Evolutionary conservation across 2,797 vertebrate genomes (phyloP).

Genomic region (Avahi laniger): DNA sequence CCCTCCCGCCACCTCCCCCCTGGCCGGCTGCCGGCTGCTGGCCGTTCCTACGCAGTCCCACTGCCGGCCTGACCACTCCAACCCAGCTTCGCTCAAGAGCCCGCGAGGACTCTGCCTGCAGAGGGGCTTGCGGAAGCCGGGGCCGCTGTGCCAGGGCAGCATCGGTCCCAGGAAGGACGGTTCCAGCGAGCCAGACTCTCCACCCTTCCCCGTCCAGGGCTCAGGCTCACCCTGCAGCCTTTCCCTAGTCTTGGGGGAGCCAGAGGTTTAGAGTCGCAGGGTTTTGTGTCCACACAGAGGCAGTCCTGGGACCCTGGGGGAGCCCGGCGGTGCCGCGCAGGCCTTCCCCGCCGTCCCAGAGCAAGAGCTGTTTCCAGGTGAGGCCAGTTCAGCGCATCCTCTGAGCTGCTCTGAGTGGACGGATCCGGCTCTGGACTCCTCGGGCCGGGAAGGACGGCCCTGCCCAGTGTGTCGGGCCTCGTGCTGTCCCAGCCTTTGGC

Average conservation of each 20-base stretch:
- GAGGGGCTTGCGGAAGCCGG: fast-evolving
- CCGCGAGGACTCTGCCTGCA: fast-evolving
- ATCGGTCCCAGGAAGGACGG: fast-evolving
- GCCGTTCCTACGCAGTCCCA: fast-evolving
- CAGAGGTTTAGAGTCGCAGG: neutral
- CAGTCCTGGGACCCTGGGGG: fast-evolving
- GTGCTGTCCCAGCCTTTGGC: neutral
- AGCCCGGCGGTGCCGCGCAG: fast-evolving
- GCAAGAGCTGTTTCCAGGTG: neutral
- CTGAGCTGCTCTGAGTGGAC: too few species aligned
- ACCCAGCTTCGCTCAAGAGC: fast-evolving
- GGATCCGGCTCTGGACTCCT: fast-evolving
- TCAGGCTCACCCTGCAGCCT: fast-evolving
- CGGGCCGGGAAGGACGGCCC: neutral
- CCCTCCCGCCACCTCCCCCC: neutral
- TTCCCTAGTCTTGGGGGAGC: neutral
- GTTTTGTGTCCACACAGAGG: fast-evolving
- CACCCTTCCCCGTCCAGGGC: fast-evolving
- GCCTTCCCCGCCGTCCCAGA: too few species aligned
- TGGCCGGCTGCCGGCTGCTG: neutral
- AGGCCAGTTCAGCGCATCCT: neutral
- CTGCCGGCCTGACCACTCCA: neutral
- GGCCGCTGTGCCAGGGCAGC: neutral
- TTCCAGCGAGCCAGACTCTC: fast-evolving
- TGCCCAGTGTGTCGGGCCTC: neutral